Percentiles rank a stretch among this genome's conserved stretches.
These are phyloP conservation scores for Saccopteryx bilineata DNA, from an alignment of 2,113 vertebrate species.

Conservation along the genomic window DNA sequence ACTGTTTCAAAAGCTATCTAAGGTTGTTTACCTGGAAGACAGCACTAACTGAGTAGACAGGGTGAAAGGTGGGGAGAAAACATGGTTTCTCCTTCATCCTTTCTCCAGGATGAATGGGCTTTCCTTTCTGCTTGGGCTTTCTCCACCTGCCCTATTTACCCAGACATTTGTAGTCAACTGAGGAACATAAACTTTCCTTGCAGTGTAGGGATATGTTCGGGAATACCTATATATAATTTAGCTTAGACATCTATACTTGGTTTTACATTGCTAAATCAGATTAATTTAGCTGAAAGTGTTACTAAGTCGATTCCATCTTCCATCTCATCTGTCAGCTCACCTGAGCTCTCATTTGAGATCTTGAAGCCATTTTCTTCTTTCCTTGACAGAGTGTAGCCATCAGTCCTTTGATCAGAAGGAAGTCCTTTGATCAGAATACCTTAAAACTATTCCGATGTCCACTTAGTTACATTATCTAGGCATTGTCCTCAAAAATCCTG, in stretches of 20 bases:
- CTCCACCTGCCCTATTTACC: not conserved
- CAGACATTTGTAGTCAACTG: not conserved
- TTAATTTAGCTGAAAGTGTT: conserved; percentile 46
- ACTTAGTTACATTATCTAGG: not conserved
- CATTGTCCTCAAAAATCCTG: not conserved
- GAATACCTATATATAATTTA: conserved; percentile 34
- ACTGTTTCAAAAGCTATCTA: not conserved
- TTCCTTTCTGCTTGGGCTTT: not conserved
- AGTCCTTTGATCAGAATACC: not conserved
- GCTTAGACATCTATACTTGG: not conserved
- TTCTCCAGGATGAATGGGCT: not conserved
- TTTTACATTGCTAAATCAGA: conserved; percentile 27
- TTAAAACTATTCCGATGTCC: conserved; percentile 37
- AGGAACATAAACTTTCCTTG: conserved; percentile 1
- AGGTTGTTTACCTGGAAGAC: not conserved
- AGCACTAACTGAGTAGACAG: not conserved
- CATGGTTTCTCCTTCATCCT: not conserved
- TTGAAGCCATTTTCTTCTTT: not conserved
- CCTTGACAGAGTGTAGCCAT: not conserved
- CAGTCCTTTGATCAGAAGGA: not conserved
- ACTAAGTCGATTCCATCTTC: not conserved
- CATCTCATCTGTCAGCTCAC: not conserved
- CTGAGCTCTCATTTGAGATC: not conserved
- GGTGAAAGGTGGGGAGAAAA: no score
- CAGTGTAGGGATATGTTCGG: not conserved